These are phyloP conservation scores for Volucella inanis DNA, from an alignment of 2,888 invertebrate genomes.

Conservation along the genomic window DNA sequence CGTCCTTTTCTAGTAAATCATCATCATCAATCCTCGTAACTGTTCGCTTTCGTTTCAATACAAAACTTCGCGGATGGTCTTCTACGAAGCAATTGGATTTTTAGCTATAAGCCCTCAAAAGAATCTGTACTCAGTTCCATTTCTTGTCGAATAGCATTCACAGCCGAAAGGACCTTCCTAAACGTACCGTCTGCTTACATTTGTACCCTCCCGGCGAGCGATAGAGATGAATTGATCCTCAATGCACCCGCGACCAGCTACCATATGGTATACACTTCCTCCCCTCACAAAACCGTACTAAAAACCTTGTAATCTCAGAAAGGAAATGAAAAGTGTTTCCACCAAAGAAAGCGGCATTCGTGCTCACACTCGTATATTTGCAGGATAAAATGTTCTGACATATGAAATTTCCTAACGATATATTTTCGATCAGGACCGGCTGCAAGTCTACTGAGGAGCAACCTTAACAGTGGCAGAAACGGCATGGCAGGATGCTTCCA, in stretches of 20 bases:
- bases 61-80: constrained; percentile 22
- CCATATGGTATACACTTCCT: neutral
- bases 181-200: neutral
- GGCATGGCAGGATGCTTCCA: constrained; percentile 14
- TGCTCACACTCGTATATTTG: neutral
- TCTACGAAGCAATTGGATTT: constrained; percentile 37
- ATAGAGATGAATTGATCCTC: constrained; percentile 70
- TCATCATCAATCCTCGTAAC: constrained; percentile 13
- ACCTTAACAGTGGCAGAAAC: constrained; percentile 13
- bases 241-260: constrained; percentile 20
- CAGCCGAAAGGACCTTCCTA: neutral
- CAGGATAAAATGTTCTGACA: constrained; percentile 70
- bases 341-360: constrained; percentile 55
- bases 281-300: neutral
- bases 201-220: constrained; percentile 42
- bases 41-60: constrained; percentile 10
- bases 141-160: constrained; percentile 33
- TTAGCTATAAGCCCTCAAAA: constrained; percentile 20
- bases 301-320: constrained; percentile 66
- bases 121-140: constrained; percentile 31
- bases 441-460: constrained; percentile 13
- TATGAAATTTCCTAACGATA: constrained; percentile 71
- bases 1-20: constrained; percentile 35
- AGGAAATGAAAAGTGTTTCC: constrained; percentile 75
- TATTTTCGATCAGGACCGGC: constrained; percentile 47